A percentile compares a stretch with the other conserved stretches of the same genome.
phyloP scores from a whole-genome alignment of 2,797 vertebrate genomes.

The Enteromius treurensis region DNA sequence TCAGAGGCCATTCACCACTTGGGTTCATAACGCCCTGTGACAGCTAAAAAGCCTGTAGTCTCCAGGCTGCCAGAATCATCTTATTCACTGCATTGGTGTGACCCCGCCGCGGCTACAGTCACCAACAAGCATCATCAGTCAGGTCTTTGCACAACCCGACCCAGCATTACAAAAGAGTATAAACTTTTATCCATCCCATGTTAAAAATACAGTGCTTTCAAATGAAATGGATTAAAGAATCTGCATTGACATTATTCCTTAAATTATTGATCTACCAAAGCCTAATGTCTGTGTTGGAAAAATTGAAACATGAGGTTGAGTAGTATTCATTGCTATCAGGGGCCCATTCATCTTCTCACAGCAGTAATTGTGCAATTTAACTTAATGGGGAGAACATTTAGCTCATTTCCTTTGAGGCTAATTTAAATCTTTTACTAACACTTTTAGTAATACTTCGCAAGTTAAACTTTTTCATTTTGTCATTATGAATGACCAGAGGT shows the following conservation, averaged over 20 bases:
- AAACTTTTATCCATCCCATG: conserved; percentile 7
- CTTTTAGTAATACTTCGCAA: background rate
- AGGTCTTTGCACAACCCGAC: conserved; percentile 8
- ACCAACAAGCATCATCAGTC: conserved; percentile 42
- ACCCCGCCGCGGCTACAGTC: conserved; percentile 36
- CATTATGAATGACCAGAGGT: background rate
- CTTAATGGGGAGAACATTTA: conserved; percentile 15
- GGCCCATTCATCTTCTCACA: conserved; percentile 6
- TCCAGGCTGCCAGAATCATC: conserved; percentile 56
- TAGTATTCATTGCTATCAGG: background rate
- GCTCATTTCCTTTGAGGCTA: background rate
- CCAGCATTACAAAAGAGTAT: background rate
- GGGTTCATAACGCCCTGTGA: conserved; percentile 46
- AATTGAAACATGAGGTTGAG: conserved; percentile 18
- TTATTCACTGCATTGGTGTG: conserved; percentile 44
- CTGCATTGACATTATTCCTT: background rate
- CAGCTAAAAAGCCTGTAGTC: conserved; percentile 63
- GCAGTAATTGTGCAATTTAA: conserved; percentile 9
- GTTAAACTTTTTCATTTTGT: background rate
- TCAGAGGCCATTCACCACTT: conserved; percentile 62
- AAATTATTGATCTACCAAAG: conserved; percentile 1
- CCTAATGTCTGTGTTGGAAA: conserved; percentile 19
- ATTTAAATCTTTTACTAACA: conserved; percentile 14
- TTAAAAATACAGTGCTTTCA: conserved; percentile 19
- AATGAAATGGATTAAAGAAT: conserved; percentile 3